Base-by-base conservation (phyloP, 2,888 invertebrate genomes). In the Argyresthia goedartella region DNA sequence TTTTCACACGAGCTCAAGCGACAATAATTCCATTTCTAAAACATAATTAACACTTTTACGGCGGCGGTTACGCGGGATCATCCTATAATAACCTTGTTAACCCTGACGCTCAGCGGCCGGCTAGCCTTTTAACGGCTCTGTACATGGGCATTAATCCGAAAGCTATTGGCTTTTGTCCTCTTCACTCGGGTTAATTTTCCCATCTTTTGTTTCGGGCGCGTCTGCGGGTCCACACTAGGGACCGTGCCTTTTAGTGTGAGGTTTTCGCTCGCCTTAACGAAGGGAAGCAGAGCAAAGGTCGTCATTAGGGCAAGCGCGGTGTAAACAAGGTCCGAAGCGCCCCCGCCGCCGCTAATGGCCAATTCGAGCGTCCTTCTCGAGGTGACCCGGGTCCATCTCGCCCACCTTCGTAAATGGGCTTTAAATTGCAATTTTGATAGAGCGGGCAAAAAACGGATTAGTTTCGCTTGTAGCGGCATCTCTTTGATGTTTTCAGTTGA, bases 261-360 rank as follows among this genome's bases (percentile, higher is more conserved):
- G 82, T 84, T 85, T 85, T 84, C 82, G 76, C 80, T 80, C 79
- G 84, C 84, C 82, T 85, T 87, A 87, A 87, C 86, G 87, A 86
- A 87, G 87, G 87, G 87, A 86, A 85, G 78, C 81, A 73, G 80
- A 78, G 85, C 81, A 87, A 82, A 87, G 86, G 87, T 87, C 87
- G 86, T 86, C 86, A 87, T 87, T 87, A 87, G 86, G 86, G 81
- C 87, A 85, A 86, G 81, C 82, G 82, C 73, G 85, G 86, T 85
- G 86, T 86, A 85, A 86, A 86, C 85, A 86, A 84, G 82, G 81
- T 80, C 81, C 82, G 80, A 82, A 82, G 78, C 78, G 81, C 79
- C 82, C 52, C 41, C 51, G 52, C 44, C 57, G 54, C 59, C 85
- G 80, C 84, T 87, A 87, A 87, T 87, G 84, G 86, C 80, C 84